Evolutionary conservation across 2,113 vertebrate species (phyloP).

Genomic region (Verasper variegatus): DNA sequence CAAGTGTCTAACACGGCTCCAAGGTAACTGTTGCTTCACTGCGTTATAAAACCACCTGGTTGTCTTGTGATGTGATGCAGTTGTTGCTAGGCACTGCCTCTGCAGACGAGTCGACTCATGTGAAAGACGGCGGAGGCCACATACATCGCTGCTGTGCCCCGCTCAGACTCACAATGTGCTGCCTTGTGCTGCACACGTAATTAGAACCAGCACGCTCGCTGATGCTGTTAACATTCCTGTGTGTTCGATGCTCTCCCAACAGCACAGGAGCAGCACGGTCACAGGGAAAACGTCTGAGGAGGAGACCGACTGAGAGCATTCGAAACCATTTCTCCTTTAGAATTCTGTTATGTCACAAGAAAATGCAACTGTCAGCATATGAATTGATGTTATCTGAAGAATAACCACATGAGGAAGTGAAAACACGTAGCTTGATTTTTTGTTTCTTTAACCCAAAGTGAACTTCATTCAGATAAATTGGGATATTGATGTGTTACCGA

Average conservation of each 20-base stretch:
- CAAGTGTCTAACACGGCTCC: background rate
- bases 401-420: background rate
- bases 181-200: slow-evolving; percentile 73
- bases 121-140: slow-evolving; percentile 44
- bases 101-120: slow-evolving; percentile 54
- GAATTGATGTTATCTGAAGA: background rate
- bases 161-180: slow-evolving; percentile 59
- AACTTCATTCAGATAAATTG: background rate
- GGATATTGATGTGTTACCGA: background rate
- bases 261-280: slow-evolving; percentile 3
- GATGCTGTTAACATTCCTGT: slow-evolving; percentile 62
- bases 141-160: background rate
- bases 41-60: slow-evolving; percentile 13
- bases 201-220: slow-evolving; percentile 60
- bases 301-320: background rate
- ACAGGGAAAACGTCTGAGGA: background rate
- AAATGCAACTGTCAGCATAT: background rate
- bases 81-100: slow-evolving; percentile 34
- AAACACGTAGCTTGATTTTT: background rate
- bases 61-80: slow-evolving; percentile 35
- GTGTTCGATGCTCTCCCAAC: background rate
- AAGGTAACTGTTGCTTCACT: slow-evolving; percentile 2
- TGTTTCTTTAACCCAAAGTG: slow-evolving; percentile 1
- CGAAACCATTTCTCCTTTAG: background rate
- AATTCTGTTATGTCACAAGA: background rate